These are phyloP conservation scores for Cataglyphis rosenhaueri DNA, from an alignment of 2,888 invertebrate species.

Conservation along the genomic window DNA sequence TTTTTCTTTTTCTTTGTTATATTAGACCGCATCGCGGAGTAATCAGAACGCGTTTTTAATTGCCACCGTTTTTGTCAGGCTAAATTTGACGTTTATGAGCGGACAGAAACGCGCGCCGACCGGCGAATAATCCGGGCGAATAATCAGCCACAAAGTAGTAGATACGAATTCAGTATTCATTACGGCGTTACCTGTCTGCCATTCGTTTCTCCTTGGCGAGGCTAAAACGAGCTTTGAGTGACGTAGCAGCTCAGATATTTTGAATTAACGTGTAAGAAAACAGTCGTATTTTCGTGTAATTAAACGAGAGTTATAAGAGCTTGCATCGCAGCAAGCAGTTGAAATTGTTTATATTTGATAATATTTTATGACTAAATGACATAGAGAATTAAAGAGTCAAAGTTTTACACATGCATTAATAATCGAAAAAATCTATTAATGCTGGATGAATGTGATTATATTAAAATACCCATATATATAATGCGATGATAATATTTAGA, in stretches of 20 bases:
- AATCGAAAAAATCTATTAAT: background rate
- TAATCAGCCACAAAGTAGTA: constrained; percentile 70
- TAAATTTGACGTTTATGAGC: constrained; percentile 78
- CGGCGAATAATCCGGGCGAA: constrained; percentile 25
- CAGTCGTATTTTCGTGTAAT: constrained; percentile 31
- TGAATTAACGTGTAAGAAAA: constrained; percentile 56
- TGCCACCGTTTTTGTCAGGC: constrained; percentile 74
- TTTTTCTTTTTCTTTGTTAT: constrained; percentile 61
- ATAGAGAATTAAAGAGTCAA: background rate
- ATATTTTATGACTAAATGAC: background rate
- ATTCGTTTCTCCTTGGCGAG: constrained; percentile 39
- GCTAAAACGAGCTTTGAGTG: constrained; percentile 62
- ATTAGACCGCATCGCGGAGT: constrained; percentile 67
- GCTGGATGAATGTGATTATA: constrained; percentile 2
- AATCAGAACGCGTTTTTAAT: constrained; percentile 81
- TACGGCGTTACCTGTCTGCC: constrained; percentile 43
- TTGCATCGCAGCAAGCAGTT: background rate
- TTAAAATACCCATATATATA: background rate
- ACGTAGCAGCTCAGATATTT: constrained; percentile 45
- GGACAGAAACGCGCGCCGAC: constrained; percentile 18
- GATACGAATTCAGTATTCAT: constrained; percentile 69
- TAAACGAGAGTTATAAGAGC: constrained; percentile 3
- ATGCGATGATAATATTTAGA: background rate
- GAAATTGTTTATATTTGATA: background rate
- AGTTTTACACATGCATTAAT: background rate